Evolutionary conservation across 2,888 invertebrate species (phyloP), one percentile per base, ranked within the genome.

Genomic region (Matsumyia berberina): DNA sequence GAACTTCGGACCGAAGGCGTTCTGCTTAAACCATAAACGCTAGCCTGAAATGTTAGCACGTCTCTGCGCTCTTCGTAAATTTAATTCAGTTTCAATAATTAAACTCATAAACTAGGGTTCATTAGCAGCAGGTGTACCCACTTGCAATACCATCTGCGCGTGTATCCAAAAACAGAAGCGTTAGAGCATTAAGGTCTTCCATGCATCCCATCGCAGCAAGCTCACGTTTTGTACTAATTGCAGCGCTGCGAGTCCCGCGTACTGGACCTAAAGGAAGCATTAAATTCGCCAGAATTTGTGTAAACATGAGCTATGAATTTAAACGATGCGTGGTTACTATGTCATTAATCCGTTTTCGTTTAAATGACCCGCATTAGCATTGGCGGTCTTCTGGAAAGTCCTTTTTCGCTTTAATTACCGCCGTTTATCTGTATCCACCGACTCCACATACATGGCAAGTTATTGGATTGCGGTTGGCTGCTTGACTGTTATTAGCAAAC

Each of bases 281-380:
- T 35, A 42, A 57, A 72, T 66, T 72, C 44, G 35, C 66, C 44
- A 53, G 70, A 77, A 82, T 78, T 78, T 82, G 66, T 78, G 72
- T 78, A 83, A 83, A 78, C 82, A 83, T 78, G 60, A 83, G 60
- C 78, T 78, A 78, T 73, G 72, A 67, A 83, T 78, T 67, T 73
- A 67, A 78, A 55, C 67, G 67, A 51, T 74, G 58, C 60, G 66
- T 67, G 73, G 49, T 53, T 72, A 73, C 66, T 53, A 31, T 51
- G 78, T 66, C 82, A 82, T 82, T 82, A 82, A 82, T 78, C 51
- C 70, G 46, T 66, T 82, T 72, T 53, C 51, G 44, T 72, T 64
- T 70, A 82, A 82, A 82, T 60, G 57, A 39, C 58, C 72, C 9
- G 57, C 78, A 77, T 82, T 77, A 77, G 60, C 42, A 53, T 58